These are phyloP conservation scores for Cyanoderma ruficeps DNA, from an alignment of 2,113 vertebrate genomes.

Conservation along the genomic window DNA sequence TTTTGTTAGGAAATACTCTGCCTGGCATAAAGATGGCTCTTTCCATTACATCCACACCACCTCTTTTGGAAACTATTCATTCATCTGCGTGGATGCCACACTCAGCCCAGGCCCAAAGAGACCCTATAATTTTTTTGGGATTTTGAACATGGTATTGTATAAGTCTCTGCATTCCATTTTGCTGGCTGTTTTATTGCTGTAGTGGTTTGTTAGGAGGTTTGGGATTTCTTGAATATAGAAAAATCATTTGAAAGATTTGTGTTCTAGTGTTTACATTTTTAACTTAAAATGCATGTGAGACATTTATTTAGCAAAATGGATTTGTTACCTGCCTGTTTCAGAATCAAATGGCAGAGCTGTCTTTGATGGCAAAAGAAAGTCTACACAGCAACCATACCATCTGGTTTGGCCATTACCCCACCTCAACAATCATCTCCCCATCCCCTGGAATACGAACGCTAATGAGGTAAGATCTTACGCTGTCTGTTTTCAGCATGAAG, in stretches of 20 bases:
- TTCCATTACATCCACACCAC: constrained; percentile 91
- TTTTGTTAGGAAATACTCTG: constrained; percentile 90
- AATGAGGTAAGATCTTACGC: constrained; percentile 82
- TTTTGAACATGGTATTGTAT: constrained; percentile 86
- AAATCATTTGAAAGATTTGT: not conserved
- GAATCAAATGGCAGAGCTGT: constrained; percentile 86
- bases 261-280: not conserved
- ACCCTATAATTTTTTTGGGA: constrained; percentile 95
- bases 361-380: constrained; percentile 80
- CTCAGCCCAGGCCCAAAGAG: constrained; percentile 91
- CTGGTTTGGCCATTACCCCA: constrained; percentile 98
- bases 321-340: constrained; percentile 57
- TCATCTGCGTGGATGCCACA: constrained; percentile 92
- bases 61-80: constrained; percentile 95
- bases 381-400: constrained; percentile 88
- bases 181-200: not conserved
- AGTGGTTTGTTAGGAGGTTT: not conserved
- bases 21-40: constrained; percentile 86
- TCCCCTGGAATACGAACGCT: constrained; percentile 84
- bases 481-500: not conserved
- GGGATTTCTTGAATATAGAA: not conserved
- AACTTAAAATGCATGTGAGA: not conserved
- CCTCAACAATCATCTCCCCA: constrained; percentile 90
- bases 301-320: not conserved
- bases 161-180: constrained; percentile 7